These are phyloP conservation scores for Xyliphius kryptos DNA, from an alignment of 2,113 vertebrate species.

Conservation along the genomic window DNA sequence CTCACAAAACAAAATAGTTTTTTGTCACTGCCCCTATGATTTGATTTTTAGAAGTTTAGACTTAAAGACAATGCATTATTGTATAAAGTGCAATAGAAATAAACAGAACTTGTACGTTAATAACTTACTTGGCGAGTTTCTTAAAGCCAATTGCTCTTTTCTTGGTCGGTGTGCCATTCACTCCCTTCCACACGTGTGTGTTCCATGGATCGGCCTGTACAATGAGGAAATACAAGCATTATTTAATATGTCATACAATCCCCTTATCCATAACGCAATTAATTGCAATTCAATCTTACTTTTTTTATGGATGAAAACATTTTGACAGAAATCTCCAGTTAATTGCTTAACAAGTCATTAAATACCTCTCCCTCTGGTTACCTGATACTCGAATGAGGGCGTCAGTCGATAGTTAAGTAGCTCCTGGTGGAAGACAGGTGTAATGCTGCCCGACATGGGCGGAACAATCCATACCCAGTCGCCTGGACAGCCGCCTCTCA, in stretches of 20 bases:
- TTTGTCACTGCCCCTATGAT: no score
- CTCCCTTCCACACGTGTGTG: conserved; percentile 87
- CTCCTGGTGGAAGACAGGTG: conserved; percentile 97
- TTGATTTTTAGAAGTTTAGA: no score
- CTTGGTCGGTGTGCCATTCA: conserved; percentile 94
- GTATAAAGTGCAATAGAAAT: background rate
- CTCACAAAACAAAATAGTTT: background rate
- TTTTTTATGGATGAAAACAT: no score
- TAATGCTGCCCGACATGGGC: conserved; percentile 96
- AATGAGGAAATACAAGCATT: conserved; percentile 17
- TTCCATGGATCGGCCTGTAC: conserved; percentile 88
- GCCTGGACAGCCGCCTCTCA: conserved; percentile 87
- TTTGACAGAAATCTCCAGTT: no score
- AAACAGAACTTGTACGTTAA: accelerated
- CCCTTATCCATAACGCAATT: no score
- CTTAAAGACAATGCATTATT: background rate
- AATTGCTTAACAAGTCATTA: no score
- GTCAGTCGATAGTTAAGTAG: conserved; percentile 97
- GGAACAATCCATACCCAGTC: conserved; percentile 99
- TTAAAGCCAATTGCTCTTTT: conserved; percentile 95
- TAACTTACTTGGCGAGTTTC: conserved; percentile 91
- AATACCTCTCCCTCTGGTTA: no score
- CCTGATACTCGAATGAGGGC: conserved; percentile 96
- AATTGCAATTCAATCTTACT: no score
- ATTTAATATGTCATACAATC: no score